Base-by-base conservation (phyloP, 2,888 invertebrate species). In the Latrodectus hesperus region DNA sequence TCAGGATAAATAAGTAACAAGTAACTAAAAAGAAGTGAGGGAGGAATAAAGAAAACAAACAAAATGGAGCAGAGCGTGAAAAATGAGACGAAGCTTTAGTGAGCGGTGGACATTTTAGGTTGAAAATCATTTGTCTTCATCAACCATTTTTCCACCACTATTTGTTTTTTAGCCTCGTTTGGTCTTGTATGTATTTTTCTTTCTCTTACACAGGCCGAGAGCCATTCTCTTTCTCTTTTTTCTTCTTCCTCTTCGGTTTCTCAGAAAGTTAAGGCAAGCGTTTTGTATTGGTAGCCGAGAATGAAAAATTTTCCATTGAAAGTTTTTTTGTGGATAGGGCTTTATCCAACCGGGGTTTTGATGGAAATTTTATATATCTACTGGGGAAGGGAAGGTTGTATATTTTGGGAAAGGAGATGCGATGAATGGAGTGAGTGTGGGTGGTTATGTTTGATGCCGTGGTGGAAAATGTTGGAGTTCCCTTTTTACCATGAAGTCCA, bases 1-100 rank as follows among this genome's bases (percentile, higher is more conserved):
- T 52, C 75, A 17, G 68, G 81, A 80, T 87, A 87, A 87, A 87
- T 87, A 87, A 87, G 86, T 87, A 87, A 87, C 81, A 77, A 87
- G 81, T 71, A 81, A 87, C 71, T 68, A 65, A 87, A 76, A 71
- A 78, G 64, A 74, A 82, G 75, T 52, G 22, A 68, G 60, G 26
- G 17, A 72, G 67, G 72, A 71, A 51, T 70, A 75, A 67, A 38
- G 76, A 53, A 72, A 60, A 60, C n/a, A 60, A 60, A 60, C 60
- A 60, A 60, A 60, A 60, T 11, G 60, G 60, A 60, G n/a, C 79
- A 85, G 80, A 17, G 77, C 83, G 70, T 88, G 87, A 88, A 88
- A 88, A 88, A 88, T 88, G 87, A 79, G 82, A 70, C 12, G 68
- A 78, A 88, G 87, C 82, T 88, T 88, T 88, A 88, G 68, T 73